A percentile compares a stretch with the other conserved stretches of the same genome.
Evolutionary conservation across 1,140 invertebrate species (phyloP).

Genomic region (Heliconius nattereri): DNA sequence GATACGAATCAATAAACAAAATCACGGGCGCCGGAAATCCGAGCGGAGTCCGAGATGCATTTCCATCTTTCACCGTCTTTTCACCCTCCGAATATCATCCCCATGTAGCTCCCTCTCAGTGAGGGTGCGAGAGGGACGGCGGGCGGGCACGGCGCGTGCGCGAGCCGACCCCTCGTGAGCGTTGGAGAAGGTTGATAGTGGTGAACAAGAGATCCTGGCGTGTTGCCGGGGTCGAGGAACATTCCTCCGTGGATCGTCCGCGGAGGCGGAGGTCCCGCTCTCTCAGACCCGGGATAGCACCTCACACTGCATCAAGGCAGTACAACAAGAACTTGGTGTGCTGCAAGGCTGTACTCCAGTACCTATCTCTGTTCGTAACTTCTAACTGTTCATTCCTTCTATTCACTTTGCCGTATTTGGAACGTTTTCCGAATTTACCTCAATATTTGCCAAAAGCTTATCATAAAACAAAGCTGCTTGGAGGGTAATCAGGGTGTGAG

Average conservation of each 20-base stretch:
- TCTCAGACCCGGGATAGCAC: slow-evolving; percentile 63
- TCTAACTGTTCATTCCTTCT: background rate
- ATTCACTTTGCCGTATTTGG: background rate
- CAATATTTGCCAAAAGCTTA: slow-evolving; percentile 20
- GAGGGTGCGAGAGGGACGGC: slow-evolving; percentile 55
- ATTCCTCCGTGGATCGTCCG: slow-evolving; percentile 76
- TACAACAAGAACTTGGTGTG: slow-evolving; percentile 28
- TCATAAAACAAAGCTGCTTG: slow-evolving; percentile 23
- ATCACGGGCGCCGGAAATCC: slow-evolving; percentile 77
- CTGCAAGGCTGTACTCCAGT: slow-evolving; percentile 40
- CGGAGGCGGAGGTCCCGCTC: slow-evolving; percentile 74
- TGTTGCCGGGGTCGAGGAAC: slow-evolving; percentile 63
- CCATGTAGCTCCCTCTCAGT: slow-evolving; percentile 58
- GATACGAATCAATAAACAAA: slow-evolving; percentile 79
- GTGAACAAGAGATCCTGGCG: slow-evolving; percentile 66
- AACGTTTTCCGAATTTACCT: slow-evolving; percentile 4
- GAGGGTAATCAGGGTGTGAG: slow-evolving; percentile 66
- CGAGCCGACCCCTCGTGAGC: slow-evolving; percentile 69
- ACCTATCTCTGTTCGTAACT: slow-evolving; percentile 14
- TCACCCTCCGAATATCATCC: slow-evolving; percentile 77
- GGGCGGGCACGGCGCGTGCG: slow-evolving; percentile 61
- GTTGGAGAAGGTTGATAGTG: slow-evolving; percentile 69
- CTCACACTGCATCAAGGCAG: slow-evolving; percentile 38
- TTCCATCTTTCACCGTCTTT: slow-evolving; percentile 78
- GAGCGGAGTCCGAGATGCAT: slow-evolving; percentile 76